Base-by-base conservation (phyloP, 2,797 vertebrate species). In the Xenops minutus region DNA sequence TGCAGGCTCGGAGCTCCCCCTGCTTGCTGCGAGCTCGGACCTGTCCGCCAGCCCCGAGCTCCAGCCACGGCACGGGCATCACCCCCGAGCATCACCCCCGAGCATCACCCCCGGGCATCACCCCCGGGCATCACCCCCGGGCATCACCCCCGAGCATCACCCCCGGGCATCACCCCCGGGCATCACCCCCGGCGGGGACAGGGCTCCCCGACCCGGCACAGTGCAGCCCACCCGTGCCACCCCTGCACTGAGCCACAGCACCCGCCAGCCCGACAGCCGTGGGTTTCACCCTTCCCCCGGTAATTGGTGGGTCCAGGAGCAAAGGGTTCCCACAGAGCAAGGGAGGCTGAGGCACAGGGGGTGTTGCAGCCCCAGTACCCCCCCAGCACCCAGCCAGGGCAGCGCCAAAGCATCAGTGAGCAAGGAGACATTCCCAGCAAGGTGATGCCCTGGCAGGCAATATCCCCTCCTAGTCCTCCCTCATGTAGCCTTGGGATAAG, bases 151-250 rank as follows among this genome's bases (percentile, higher is more conserved):
- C n/a, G n/a, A n/a, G n/a, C n/a, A n/a, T n/a, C n/a, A n/a, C n/a
- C n/a, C n/a, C n/a, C n/a, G n/a, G n/a, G n/a, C n/a, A n/a, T n/a
- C n/a, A n/a, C n/a, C n/a, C 37, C 11, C 37, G 10, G 37, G 37
- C 37, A 39, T 41, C 41, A 16, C 41, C 41, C 15, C 3, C 1
- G 4, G 58, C 6, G 1, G 27, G 16, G n/a, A 32, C 46, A 2
- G 9, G 29, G 46, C 8, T 22, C 21, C 34, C 34, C 8, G 0
- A 4, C 2, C 29, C 7, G 0, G 59, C 48, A 32, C 67, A 48
- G 9, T 0, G 0, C 5, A 3, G 18, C 66, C 43, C 19, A 10
- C 15, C 16, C 1, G 1, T 29, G 27, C 7, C 3, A 6, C 18
- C 36, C 0, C 63, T 12, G 68, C 44, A 0, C 15, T 2, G 16